A percentile compares a stretch with the other conserved stretches of the same genome.
phyloP scores from a whole-genome alignment of 2,888 invertebrate species.

The Synanthedon vespiformis region DNA sequence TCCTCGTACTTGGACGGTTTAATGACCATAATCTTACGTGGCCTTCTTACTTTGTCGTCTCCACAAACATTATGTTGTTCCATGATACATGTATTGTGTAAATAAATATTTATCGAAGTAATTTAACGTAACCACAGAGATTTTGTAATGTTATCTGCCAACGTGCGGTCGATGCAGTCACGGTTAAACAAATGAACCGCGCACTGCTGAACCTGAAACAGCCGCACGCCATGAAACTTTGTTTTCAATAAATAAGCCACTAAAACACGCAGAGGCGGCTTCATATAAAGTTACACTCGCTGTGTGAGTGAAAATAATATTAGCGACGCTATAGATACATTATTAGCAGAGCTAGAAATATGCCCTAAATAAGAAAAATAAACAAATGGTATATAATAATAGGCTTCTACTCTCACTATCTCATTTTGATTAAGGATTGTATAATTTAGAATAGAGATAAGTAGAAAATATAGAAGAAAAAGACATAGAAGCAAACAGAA shows the following conservation, averaged over 20 bases:
- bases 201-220: neutral
- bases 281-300: neutral
- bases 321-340: too few species aligned
- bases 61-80: too few species aligned
- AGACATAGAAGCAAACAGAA: too few species aligned
- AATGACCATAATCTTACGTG: constrained; percentile 34
- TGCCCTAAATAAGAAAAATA: too few species aligned
- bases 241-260: neutral
- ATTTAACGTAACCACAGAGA: neutral
- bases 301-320: too few species aligned
- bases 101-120: neutral
- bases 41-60: constrained; percentile 15
- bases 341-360: too few species aligned
- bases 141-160: neutral
- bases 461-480: too few species aligned
- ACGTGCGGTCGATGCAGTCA: neutral
- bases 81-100: neutral
- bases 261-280: neutral
- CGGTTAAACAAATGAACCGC: neutral
- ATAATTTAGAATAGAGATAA: too few species aligned
- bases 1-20: constrained; percentile 37
- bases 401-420: too few species aligned
- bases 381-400: too few species aligned
- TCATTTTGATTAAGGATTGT: too few species aligned
- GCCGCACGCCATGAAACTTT: neutral